These are phyloP conservation scores for Paguma larvata DNA, from an alignment of 2,797 vertebrate genomes.

Conservation along the genomic window DNA sequence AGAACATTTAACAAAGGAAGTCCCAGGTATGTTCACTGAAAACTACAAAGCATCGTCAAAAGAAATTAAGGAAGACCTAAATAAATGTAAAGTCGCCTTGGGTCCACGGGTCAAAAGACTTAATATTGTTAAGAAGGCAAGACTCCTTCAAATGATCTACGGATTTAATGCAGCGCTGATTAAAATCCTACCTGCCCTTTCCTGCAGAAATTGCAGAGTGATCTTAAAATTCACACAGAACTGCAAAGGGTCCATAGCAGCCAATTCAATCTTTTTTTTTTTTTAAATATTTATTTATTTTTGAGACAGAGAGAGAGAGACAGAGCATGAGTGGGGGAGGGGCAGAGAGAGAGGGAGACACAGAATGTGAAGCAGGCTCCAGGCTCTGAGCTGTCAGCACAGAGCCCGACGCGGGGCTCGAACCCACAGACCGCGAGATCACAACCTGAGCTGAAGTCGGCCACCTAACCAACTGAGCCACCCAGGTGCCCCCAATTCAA, in stretches of 20 bases:
- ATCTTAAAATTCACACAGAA: not conserved
- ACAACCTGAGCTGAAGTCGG: too few relatives aligned
- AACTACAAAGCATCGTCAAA: slow-evolving; percentile 1
- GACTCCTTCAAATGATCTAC: not conserved
- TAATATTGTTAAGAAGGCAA: not conserved
- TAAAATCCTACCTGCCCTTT: not conserved
- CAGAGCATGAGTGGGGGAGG: too few relatives aligned
- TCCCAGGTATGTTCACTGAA: not conserved
- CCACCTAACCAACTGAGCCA: too few relatives aligned
- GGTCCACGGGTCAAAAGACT: not conserved
- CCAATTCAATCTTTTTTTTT: not conserved
- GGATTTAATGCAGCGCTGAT: not conserved
- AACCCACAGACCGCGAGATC: too few relatives aligned
- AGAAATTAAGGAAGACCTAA: not conserved
- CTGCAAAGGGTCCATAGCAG: not conserved
- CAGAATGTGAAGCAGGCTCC: too few relatives aligned
- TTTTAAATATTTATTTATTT: too few relatives aligned
- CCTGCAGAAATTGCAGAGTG: not conserved
- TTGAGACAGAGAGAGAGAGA: too few relatives aligned
- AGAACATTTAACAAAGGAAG: slow-evolving; percentile 34
- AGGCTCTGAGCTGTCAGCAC: too few relatives aligned
- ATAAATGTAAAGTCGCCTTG: not conserved
- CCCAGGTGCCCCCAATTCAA: not conserved
- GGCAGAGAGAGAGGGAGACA: too few relatives aligned
- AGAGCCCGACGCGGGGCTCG: too few relatives aligned